Conservation (phyloP, 2,797 vertebrate species). For the Onychomys arenicola region DNA sequence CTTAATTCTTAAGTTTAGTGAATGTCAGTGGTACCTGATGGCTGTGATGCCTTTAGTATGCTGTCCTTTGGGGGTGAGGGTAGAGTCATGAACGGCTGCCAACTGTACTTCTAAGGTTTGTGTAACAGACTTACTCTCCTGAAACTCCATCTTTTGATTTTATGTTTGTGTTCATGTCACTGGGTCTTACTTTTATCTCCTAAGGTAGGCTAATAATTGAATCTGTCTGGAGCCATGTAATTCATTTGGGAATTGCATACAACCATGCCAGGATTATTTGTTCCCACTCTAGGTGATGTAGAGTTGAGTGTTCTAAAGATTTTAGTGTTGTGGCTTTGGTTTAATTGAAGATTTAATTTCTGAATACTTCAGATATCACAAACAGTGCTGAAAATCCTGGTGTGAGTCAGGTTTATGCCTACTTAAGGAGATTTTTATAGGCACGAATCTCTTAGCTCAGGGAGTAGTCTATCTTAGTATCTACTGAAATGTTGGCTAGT, state of each 20-base stretch:
- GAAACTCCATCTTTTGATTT: not conserved
- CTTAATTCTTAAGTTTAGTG: not conserved
- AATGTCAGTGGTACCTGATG: not conserved
- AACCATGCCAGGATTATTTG: not conserved
- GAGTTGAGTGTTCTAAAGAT: not conserved
- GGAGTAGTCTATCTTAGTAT: not conserved
- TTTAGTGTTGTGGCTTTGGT: not conserved
- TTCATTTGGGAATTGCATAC: not conserved
- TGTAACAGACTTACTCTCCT: not conserved
- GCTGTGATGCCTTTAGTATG: not conserved
- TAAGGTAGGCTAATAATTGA: not conserved
- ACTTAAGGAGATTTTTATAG: not conserved
- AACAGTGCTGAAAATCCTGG: not conserved
- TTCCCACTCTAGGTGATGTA: not conserved
- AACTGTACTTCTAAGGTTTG: not conserved
- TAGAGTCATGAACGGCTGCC: not conserved
- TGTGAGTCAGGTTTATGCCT: not conserved
- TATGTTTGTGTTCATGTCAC: not conserved
- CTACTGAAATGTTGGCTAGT: not conserved
- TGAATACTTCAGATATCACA: constrained; percentile 9
- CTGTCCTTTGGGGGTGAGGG: not conserved
- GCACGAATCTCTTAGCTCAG: not conserved
- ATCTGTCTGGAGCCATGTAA: not conserved
- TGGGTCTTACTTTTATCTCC: not conserved
- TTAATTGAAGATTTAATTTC: constrained; percentile 17